Conservation (phyloP, 2,113 vertebrate species). For the Melanocharis versteri region DNA sequence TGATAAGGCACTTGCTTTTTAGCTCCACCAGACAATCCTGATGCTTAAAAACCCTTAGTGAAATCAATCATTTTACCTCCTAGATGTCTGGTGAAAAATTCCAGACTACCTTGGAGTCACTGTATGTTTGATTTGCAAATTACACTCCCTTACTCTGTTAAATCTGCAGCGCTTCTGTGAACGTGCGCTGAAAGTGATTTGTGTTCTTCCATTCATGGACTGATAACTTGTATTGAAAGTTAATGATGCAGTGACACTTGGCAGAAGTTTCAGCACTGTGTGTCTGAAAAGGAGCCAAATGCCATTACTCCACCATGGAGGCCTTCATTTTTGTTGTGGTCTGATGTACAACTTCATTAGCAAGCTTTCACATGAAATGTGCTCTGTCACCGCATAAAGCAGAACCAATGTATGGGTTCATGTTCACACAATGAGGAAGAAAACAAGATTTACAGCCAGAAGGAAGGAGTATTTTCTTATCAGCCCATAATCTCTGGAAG, state of each 20-base stretch:
- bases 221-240: slow-evolving; percentile 64
- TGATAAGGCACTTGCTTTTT: slow-evolving; percentile 6
- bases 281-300: slow-evolving; percentile 65
- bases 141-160: background rate
- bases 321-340: slow-evolving; percentile 47
- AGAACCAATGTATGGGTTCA: background rate
- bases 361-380: background rate
- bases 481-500: background rate
- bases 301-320: slow-evolving; percentile 35
- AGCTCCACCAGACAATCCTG: background rate
- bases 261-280: slow-evolving; percentile 54
- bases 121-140: slow-evolving; percentile 29
- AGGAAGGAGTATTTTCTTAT: slow-evolving; percentile 4
- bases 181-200: slow-evolving; percentile 38
- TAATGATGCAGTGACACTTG: slow-evolving; percentile 70
- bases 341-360: slow-evolving; percentile 54
- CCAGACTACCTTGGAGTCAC: background rate
- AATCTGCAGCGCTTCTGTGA: slow-evolving; percentile 33
- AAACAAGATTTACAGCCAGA: background rate
- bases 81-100: background rate
- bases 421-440: background rate
- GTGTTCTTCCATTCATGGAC: slow-evolving; percentile 53
- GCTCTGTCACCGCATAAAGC: background rate
- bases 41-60: background rate
- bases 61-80: slow-evolving; percentile 7